A percentile compares a stretch with the other conserved stretches of the same genome.
These are phyloP conservation scores for Ptychadena robeensis DNA, from an alignment of 2,797 vertebrate genomes.

Conservation along the genomic window DNA sequence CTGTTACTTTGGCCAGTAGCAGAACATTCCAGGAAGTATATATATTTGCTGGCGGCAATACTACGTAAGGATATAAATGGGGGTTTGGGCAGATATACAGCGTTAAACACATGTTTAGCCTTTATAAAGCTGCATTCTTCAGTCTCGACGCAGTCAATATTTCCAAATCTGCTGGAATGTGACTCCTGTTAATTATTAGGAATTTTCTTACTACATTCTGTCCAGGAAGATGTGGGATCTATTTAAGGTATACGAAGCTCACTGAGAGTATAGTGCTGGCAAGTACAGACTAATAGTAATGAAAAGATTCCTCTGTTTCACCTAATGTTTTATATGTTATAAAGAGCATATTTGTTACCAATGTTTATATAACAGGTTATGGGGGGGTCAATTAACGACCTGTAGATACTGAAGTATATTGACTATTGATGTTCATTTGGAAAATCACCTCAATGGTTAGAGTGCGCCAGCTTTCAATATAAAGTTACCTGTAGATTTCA, in stretches of 20 bases:
- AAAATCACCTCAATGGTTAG: too few relatives aligned
- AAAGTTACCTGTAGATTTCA: too few relatives aligned
- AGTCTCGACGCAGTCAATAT: neutral
- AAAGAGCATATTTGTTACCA: too few relatives aligned
- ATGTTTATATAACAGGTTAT: too few relatives aligned
- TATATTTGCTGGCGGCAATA: neutral
- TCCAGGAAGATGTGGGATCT: neutral
- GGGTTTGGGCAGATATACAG: neutral
- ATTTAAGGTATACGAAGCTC: neutral
- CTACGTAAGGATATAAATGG: neutral
- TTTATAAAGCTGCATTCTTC: neutral
- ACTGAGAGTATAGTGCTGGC: neutral
- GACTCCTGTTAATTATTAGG: neutral
- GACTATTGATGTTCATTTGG: too few relatives aligned
- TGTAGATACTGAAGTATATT: too few relatives aligned
- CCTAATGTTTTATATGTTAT: too few relatives aligned
- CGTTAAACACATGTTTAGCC: neutral
- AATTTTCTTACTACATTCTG: neutral
- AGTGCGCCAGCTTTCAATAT: too few relatives aligned
- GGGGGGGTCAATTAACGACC: too few relatives aligned
- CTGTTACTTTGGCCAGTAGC: too few relatives aligned
- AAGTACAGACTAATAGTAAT: neutral
- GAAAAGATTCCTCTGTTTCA: neutral
- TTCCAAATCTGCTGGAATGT: neutral
- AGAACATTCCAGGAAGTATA: neutral